phyloP scores from a whole-genome alignment of 1,140 invertebrate genomes.

The Ruditapes philippinarum region DNA sequence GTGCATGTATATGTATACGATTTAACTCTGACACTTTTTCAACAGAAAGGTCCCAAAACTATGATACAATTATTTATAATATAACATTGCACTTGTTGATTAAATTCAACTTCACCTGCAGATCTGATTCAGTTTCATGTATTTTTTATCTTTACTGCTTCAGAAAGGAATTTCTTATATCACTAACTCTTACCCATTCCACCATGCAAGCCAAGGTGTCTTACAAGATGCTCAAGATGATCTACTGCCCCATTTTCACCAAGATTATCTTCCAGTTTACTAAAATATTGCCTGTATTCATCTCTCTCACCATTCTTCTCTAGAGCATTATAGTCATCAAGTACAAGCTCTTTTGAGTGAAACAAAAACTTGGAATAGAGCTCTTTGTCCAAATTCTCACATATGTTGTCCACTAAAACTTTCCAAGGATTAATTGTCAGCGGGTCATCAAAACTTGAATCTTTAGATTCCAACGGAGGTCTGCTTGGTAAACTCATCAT shows the following conservation, averaged over 20 bases:
- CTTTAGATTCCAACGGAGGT: background rate
- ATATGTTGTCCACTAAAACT: conserved; percentile 19
- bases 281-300: background rate
- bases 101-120: too few relatives aligned
- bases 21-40: too few relatives aligned
- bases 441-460: conserved; percentile 14
- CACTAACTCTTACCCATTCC: background rate
- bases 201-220: background rate
- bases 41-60: too few relatives aligned
- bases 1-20: too few relatives aligned
- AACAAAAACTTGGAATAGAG: background rate
- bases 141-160: too few relatives aligned
- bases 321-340: background rate
- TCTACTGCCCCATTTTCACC: conserved; percentile 23
- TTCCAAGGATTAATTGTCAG: conserved; percentile 8
- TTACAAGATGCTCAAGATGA: background rate
- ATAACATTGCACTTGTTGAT: too few relatives aligned
- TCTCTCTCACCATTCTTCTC: too few relatives aligned
- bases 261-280: background rate
- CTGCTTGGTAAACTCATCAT: background rate
- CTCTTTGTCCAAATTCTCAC: background rate
- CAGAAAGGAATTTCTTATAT: too few relatives aligned
- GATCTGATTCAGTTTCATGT: too few relatives aligned
- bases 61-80: too few relatives aligned
- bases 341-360: background rate